Evolutionary conservation across 2,113 vertebrate species (phyloP).

Genomic region (Taxidea taxus): DNA sequence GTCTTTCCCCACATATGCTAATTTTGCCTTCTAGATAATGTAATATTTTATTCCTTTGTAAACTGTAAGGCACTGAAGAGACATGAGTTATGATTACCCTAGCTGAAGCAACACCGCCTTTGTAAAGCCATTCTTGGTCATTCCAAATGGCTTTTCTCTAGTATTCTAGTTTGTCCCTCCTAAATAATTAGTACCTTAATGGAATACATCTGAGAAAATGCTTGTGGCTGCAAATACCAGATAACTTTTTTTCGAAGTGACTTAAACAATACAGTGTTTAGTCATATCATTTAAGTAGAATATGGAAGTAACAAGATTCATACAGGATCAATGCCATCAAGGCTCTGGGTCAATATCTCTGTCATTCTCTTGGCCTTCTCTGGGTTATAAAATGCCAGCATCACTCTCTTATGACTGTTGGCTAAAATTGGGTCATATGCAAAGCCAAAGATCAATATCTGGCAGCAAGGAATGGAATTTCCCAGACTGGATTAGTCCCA

Average conservation of each 20-base stretch:
- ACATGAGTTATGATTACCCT: not conserved
- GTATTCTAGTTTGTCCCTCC: not conserved
- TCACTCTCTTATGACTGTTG: not conserved
- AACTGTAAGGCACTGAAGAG: not conserved
- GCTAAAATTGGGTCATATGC: not conserved
- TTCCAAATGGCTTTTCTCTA: not conserved
- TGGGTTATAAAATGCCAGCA: not conserved
- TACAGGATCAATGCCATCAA: not conserved
- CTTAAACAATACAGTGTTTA: not conserved
- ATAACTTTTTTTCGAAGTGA: not conserved
- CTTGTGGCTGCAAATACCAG: not conserved
- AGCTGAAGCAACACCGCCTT: not conserved
- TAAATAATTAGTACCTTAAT: not conserved
- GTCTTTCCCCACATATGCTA: not conserved
- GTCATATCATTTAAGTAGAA: not conserved
- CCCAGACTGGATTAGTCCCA: not conserved
- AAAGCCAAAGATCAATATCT: slow-evolving; percentile 7
- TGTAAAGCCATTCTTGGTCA: not conserved
- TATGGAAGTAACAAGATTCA: not conserved
- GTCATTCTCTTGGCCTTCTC: not conserved
- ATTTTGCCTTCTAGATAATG: not conserved
- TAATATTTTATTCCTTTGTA: not conserved
- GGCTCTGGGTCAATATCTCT: not conserved
- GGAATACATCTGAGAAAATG: not conserved
- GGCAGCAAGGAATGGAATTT: not conserved